These are phyloP conservation scores for Austrolebias charrua DNA, from an alignment of 2,797 vertebrate species.

Conservation along the genomic window DNA sequence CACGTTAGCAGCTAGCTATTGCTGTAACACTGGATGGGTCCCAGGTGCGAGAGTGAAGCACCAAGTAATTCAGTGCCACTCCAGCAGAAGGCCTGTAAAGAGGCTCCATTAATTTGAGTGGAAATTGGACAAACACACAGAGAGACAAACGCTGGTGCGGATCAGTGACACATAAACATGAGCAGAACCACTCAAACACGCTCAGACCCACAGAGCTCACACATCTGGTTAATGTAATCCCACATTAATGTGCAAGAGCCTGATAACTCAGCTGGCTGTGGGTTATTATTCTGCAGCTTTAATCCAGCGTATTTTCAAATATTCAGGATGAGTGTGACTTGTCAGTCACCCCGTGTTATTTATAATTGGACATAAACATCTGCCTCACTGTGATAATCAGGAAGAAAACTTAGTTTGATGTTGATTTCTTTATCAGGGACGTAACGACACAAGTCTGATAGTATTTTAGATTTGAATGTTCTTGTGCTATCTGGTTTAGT, in stretches of 20 bases:
- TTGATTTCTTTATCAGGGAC: neutral
- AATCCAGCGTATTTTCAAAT: conserved; percentile 31
- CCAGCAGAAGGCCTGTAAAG: conserved; percentile 81
- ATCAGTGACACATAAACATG: conserved; percentile 65
- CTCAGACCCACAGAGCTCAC: conserved; percentile 50
- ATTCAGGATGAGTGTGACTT: neutral
- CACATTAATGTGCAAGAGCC: conserved; percentile 53
- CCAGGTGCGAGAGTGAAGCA: conserved; percentile 75
- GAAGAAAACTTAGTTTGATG: neutral
- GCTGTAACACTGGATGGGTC: conserved; percentile 70
- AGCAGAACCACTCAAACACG: conserved; percentile 49
- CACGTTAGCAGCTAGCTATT: conserved; percentile 61
- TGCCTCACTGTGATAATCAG: conserved; percentile 6
- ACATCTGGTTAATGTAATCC: conserved; percentile 58
- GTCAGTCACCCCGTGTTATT: conserved; percentile 7
- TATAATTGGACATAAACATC: conserved; percentile 4
- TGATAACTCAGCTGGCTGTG: conserved; percentile 47
- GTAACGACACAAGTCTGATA: neutral
- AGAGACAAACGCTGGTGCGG: conserved; percentile 37
- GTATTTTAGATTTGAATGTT: neutral
- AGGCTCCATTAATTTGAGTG: conserved; percentile 78
- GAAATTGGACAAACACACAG: conserved; percentile 73
- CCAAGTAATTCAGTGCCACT: conserved; percentile 80
- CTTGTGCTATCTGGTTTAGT: neutral
- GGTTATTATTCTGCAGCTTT: conserved; percentile 42